Conservation (phyloP, 2,797 vertebrate genomes). For the Neoniphon sammara region DNA sequence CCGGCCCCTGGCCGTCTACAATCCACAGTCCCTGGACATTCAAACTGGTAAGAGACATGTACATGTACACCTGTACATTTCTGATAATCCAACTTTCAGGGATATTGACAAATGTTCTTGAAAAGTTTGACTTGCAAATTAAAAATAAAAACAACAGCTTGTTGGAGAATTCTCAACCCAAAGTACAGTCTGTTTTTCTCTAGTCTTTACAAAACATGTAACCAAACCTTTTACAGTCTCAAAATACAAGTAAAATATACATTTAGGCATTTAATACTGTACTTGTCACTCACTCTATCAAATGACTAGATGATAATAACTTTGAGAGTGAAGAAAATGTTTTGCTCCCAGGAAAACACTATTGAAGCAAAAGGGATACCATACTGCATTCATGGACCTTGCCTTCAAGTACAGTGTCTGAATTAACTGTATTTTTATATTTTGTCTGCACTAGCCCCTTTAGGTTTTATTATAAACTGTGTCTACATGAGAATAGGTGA, state of each 20-base stretch:
- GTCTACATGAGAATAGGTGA: too few species aligned
- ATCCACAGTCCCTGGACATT: constrained; percentile 88
- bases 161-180: too few species aligned
- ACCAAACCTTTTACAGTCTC: too few species aligned
- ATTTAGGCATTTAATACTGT: too few species aligned
- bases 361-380: background rate
- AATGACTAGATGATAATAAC: too few species aligned
- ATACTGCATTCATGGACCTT: background rate
- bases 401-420: background rate
- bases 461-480: too few species aligned
- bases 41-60: constrained; percentile 88
- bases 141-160: too few species aligned
- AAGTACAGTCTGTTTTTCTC: too few species aligned
- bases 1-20: constrained; percentile 96
- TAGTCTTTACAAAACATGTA: too few species aligned
- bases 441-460: background rate
- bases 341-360: constrained; percentile 8
- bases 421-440: background rate
- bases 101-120: background rate
- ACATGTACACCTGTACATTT: constrained; percentile 22
- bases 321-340: background rate
- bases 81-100: too few species aligned
- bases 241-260: too few species aligned
- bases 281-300: too few species aligned
- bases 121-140: background rate